A percentile compares a stretch with the other conserved stretches of the same genome.
phyloP scores from a whole-genome alignment of 2,888 invertebrate genomes.

The Cheilosia urbana region DNA sequence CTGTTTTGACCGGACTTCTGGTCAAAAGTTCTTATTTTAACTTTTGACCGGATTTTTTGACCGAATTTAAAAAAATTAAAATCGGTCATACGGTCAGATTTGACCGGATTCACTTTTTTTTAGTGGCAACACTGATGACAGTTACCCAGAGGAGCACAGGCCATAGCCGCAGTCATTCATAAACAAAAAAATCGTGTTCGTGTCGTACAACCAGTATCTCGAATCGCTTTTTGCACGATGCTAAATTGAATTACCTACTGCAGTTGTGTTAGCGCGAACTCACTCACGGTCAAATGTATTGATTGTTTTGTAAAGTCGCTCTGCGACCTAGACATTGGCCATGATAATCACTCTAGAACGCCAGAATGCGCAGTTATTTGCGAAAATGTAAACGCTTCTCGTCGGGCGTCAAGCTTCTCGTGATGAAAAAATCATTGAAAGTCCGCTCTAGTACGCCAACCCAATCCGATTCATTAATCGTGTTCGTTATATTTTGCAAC shows the following conservation, averaged over 20 bases:
- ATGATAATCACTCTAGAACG: slow-evolving; percentile 74
- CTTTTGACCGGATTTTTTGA: no score
- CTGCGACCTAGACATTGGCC: slow-evolving; percentile 74
- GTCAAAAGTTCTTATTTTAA: no score
- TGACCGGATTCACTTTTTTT: no score
- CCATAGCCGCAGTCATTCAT: neutral
- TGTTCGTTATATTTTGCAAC: slow-evolving; percentile 50
- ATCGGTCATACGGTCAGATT: no score
- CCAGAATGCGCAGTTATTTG: slow-evolving; percentile 71
- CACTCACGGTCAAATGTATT: slow-evolving; percentile 72
- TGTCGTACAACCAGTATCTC: slow-evolving; percentile 12
- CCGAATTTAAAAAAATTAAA: no score
- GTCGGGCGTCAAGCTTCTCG: slow-evolving; percentile 14
- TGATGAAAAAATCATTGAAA: slow-evolving; percentile 51
- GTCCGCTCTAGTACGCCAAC: slow-evolving; percentile 30
- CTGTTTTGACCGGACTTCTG: no score
- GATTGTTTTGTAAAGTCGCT: slow-evolving; percentile 66
- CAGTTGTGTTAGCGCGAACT: slow-evolving; percentile 57
- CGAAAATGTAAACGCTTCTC: slow-evolving; percentile 20
- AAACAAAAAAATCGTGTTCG: slow-evolving; percentile 12
- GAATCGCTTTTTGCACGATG: slow-evolving; percentile 15
- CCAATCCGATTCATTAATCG: slow-evolving; percentile 66
- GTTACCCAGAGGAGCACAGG: no score
- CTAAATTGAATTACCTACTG: slow-evolving; percentile 14
- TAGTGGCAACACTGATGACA: no score